Evolutionary conservation across 2,797 vertebrate genomes (phyloP).

Genomic region (Pipistrellus pygmaeus): DNA sequence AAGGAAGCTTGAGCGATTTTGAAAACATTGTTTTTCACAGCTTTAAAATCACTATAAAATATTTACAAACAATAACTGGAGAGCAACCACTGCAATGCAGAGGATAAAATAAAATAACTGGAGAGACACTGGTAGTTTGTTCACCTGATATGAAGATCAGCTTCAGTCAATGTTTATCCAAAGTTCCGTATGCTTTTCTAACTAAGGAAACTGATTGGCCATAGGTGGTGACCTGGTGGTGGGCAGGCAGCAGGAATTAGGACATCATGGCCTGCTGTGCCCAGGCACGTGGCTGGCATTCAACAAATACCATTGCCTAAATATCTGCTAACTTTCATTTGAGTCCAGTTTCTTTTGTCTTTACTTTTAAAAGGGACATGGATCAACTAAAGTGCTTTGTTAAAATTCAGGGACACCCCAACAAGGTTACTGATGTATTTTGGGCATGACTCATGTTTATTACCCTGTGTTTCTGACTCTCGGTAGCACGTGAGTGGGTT

Average conservation of each 20-base stretch:
- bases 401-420: background rate
- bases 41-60: conserved; percentile 18
- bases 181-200: conserved; percentile 15
- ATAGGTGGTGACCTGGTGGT: background rate
- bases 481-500: background rate
- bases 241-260: background rate
- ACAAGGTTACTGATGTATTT: conserved; percentile 60
- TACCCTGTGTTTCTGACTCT: conserved; percentile 30
- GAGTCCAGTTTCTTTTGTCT: background rate
- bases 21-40: background rate
- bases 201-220: background rate
- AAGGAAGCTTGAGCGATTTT: conserved; percentile 4
- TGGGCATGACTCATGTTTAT: background rate
- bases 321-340: conserved; percentile 7
- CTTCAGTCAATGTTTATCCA: background rate
- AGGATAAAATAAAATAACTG: too few species aligned
- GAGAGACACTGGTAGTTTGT: background rate
- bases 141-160: background rate
- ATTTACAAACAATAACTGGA: background rate
- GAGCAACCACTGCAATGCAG: too few species aligned
- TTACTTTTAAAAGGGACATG: background rate
- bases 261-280: background rate
- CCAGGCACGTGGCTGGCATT: background rate
- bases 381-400: background rate
- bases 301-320: background rate